Base-by-base conservation (phyloP, 2,113 vertebrate genomes). In the Beaufortia kweichowensis region DNA sequence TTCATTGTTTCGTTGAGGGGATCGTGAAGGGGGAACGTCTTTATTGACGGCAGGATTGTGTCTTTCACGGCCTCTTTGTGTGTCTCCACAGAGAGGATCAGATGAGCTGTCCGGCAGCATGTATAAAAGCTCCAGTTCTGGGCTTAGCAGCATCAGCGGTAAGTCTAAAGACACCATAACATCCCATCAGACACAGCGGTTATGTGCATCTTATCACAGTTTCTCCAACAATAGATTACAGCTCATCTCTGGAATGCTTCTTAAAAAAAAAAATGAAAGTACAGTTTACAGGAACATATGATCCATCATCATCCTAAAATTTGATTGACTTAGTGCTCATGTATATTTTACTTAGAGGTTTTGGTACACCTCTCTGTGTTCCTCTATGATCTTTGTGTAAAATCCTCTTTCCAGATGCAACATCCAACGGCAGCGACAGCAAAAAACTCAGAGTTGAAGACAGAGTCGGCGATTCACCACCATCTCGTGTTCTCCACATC, bases 401-500 rank as follows among this genome's bases (percentile, higher is more conserved):
- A 21, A 21, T 53, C 48, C 48, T 8, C 10, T 26, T 81, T 75
- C 57, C 69, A 91, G 89, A 95, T 26, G 94, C 83, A 88, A 89
- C 93, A 91, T 97, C 96, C 67, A 98, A 98, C 84, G 96, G 97
- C 85, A 98, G 95, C 77, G 97, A 98, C 84, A 98, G 92, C 89
- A 99, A 99, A 90, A 99, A 99, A 88, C 93, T 96, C 81, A 93
- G 94, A 91, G 90, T 95, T 82, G 97, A 98, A 69, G 94, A 95
- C 88, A 93, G 94, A 88, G 92, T 94, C 87, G 77, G 81, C 19
- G 95, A 98, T 81, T 93, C 94, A 50, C 89, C 94, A 11, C 95
- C 97, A 31, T 99, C 97, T 41, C 95, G 96, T 68, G 96, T 99
- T 66, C 94, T 99, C 73, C 97, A 99, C 92, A 99, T 99, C 86